Conservation (phyloP, 2,888 invertebrate genomes). For the Morpho achilles region DNA sequence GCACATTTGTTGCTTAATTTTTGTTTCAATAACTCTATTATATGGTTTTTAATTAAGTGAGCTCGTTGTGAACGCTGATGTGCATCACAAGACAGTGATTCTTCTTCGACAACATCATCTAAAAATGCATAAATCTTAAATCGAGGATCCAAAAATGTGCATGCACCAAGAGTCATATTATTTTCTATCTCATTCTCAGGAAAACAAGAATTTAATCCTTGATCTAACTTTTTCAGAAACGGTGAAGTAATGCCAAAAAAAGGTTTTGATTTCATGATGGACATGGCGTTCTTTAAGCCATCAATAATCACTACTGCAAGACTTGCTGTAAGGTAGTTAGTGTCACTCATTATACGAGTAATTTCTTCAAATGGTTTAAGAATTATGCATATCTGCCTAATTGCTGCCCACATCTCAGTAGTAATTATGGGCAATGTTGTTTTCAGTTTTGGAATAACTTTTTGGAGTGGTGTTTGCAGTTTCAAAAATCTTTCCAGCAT, state of each 20-base stretch:
- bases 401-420: slow-evolving; percentile 16
- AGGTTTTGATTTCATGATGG: slow-evolving; percentile 10
- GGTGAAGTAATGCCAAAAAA: neutral
- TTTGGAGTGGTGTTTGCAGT: slow-evolving; percentile 17
- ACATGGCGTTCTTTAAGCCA: slow-evolving; percentile 23
- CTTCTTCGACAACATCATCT: neutral
- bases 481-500: slow-evolving; percentile 23
- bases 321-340: slow-evolving; percentile 15
- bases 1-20: neutral
- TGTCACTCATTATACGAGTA: slow-evolving; percentile 17
- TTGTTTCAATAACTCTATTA: neutral
- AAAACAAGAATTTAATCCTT: slow-evolving; percentile 12
- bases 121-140: slow-evolving; percentile 20
- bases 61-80: slow-evolving; percentile 1
- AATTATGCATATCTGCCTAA: slow-evolving; percentile 21
- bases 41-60: slow-evolving; percentile 1
- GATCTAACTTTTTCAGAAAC: slow-evolving; percentile 4
- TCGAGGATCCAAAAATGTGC: slow-evolving; percentile 22
- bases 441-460: slow-evolving; percentile 12
- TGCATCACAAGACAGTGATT: neutral
- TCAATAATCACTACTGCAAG: slow-evolving; percentile 19
- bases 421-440: slow-evolving; percentile 20
- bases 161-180: slow-evolving; percentile 18
- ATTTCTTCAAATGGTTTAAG: slow-evolving; percentile 26
- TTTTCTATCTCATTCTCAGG: slow-evolving; percentile 12